Percentiles rank a stretch among this genome's conserved stretches.
Evolutionary conservation across 1,140 invertebrate genomes (phyloP).

Genomic region (Babylonia areolata): DNA sequence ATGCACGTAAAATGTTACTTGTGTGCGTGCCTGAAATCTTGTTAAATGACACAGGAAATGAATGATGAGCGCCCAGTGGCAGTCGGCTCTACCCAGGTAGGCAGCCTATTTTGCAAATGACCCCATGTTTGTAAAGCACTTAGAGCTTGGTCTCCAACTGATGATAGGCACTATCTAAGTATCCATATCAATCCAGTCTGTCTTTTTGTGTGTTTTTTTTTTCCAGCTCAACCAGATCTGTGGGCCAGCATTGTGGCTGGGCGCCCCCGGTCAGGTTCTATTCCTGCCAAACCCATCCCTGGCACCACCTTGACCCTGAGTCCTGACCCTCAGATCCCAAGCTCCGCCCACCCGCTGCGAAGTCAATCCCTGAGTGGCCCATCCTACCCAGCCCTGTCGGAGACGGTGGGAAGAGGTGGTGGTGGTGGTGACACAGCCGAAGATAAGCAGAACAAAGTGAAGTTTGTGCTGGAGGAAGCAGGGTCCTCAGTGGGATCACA

Average conservation of each 20-base stretch:
- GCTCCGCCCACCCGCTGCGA: constrained; percentile 25
- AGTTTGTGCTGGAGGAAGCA: constrained; percentile 57
- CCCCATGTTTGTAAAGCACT: no score
- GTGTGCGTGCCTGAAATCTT: no score
- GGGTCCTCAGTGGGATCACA: constrained; percentile 40
- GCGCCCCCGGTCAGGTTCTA: constrained; percentile 52
- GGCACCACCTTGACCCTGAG: constrained; percentile 48
- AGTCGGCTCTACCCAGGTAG: no score
- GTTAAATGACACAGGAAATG: no score
- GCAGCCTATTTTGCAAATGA: no score
- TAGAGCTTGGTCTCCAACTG: no score
- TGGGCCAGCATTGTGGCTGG: constrained; percentile 68
- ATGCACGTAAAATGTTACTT: no score
- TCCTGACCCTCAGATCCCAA: constrained; percentile 30
- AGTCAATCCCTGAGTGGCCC: constrained; percentile 29
- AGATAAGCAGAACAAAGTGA: constrained; percentile 49
- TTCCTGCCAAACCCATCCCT: constrained; percentile 38
- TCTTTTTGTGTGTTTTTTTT: no score
- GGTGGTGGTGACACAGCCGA: background rate
- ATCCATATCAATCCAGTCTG: no score
- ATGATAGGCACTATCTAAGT: no score
- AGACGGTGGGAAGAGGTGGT: background rate
- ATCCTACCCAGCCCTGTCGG: background rate
- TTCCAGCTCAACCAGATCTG: constrained; percentile 54
- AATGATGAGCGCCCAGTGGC: no score